phyloP scores from a whole-genome alignment of 2,888 invertebrate species.

The Iphiclides podalirius region DNA sequence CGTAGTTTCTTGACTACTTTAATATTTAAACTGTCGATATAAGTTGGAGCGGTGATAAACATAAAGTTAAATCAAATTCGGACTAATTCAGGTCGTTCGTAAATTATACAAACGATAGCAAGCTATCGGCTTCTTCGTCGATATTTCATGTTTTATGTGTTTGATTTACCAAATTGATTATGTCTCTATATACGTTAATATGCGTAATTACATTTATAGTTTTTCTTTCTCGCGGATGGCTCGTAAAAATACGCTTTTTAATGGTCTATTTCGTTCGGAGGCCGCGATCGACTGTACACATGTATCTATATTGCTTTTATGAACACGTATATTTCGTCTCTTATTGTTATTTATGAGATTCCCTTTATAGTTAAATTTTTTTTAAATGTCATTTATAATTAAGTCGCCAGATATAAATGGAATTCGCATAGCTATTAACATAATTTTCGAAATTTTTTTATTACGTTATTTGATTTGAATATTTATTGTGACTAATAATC shows the following conservation, averaged over 20 bases:
- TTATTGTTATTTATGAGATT: background rate
- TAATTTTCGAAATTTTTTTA: too few species aligned
- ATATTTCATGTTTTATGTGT: slow-evolving; percentile 16
- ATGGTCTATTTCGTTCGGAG: background rate
- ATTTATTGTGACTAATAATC: too few species aligned
- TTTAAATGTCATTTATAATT: background rate
- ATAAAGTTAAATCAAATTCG: slow-evolving; percentile 19
- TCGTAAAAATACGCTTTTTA: slow-evolving; percentile 17
- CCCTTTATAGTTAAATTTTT: background rate
- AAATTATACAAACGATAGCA: slow-evolving; percentile 8
- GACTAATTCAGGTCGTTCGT: slow-evolving; percentile 17
- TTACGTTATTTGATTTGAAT: too few species aligned
- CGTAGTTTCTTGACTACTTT: slow-evolving; percentile 7
- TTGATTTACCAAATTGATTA: slow-evolving; percentile 22
- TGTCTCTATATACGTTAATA: slow-evolving; percentile 16
- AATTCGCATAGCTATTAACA: background rate
- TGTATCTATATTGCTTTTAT: background rate
- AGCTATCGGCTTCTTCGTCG: slow-evolving; percentile 1
- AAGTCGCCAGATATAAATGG: background rate
- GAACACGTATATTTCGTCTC: background rate
- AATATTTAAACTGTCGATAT: slow-evolving; percentile 19
- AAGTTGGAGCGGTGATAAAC: slow-evolving; percentile 3
- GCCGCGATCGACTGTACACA: too few species aligned
- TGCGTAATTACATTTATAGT: slow-evolving; percentile 16
- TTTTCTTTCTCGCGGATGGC: slow-evolving; percentile 7